These are phyloP conservation scores for Xylota segnis DNA, from an alignment of 2,888 invertebrate species.

Conservation along the genomic window DNA sequence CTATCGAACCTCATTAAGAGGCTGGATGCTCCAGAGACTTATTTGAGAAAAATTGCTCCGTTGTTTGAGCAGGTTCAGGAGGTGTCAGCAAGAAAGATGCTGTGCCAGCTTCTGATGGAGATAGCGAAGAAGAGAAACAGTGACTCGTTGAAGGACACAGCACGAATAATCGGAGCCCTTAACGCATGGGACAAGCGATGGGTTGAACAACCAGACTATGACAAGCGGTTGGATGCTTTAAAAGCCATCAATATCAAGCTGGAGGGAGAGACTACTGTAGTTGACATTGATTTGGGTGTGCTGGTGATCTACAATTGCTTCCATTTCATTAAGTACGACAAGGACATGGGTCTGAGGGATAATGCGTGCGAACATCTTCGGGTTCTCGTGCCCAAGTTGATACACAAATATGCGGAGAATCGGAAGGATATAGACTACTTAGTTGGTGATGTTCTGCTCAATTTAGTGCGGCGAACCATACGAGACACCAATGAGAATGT, in stretches of 20 bases:
- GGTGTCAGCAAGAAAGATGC: slow-evolving; percentile 88
- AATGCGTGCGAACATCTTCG: slow-evolving; percentile 91
- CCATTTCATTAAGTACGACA: slow-evolving; percentile 90
- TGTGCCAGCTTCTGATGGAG: slow-evolving; percentile 87
- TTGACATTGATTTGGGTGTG: slow-evolving; percentile 88
- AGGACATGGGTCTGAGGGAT: slow-evolving; percentile 93
- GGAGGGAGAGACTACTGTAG: slow-evolving; percentile 82
- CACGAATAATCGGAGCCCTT: slow-evolving; percentile 87
- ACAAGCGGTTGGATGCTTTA: slow-evolving; percentile 91
- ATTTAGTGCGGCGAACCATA: slow-evolving; percentile 88
- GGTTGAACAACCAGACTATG: slow-evolving; percentile 98
- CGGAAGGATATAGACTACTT: slow-evolving; percentile 88
- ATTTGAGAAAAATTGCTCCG: slow-evolving; percentile 89
- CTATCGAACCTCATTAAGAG: slow-evolving; percentile 90
- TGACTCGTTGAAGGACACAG: slow-evolving; percentile 84
- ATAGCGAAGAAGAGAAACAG: slow-evolving; percentile 85
- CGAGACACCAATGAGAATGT: slow-evolving; percentile 89
- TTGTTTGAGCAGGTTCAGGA: slow-evolving; percentile 89
- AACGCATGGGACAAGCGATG: slow-evolving; percentile 95
- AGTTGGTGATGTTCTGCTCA: slow-evolving; percentile 90
- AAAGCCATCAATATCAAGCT: slow-evolving; percentile 87
- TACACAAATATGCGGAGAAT: slow-evolving; percentile 86
- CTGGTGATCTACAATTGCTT: slow-evolving; percentile 93
- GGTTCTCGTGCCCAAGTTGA: slow-evolving; percentile 88
- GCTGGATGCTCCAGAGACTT: slow-evolving; percentile 87